A percentile compares a stretch with the other conserved stretches of the same genome.
These are phyloP conservation scores for Caenorhabditis sp. DNA, from an alignment of 2,888 invertebrate species.

Conservation along the genomic window DNA sequence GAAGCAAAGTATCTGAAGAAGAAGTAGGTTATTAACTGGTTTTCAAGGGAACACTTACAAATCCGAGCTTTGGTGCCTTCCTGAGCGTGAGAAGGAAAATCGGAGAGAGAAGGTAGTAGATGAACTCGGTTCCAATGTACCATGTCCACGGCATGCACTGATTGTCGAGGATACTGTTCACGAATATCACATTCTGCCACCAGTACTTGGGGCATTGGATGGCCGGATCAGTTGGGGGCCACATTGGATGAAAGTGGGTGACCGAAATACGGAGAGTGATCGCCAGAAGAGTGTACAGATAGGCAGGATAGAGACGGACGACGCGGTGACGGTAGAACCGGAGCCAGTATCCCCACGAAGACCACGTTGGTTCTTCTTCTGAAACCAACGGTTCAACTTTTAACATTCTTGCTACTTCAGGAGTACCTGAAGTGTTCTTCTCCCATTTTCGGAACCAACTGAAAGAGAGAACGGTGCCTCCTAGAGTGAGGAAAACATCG, in stretches of 20 bases:
- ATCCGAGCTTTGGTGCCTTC: slow-evolving; percentile 69
- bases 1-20: slow-evolving; percentile 61
- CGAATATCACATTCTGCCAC: slow-evolving; percentile 73
- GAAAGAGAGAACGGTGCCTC: slow-evolving; percentile 76
- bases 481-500: slow-evolving; percentile 76
- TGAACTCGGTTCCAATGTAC: slow-evolving; percentile 79
- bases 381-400: too few species aligned
- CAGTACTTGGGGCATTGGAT: slow-evolving; percentile 78
- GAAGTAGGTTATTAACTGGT: background rate
- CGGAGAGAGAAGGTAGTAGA: slow-evolving; percentile 78
- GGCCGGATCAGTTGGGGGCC: slow-evolving; percentile 78
- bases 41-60: slow-evolving; percentile 59
- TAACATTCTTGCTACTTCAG: background rate
- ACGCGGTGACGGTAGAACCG: slow-evolving; percentile 78
- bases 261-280: slow-evolving; percentile 75
- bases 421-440: slow-evolving; percentile 76
- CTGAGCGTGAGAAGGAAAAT: slow-evolving; percentile 76
- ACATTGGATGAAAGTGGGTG: slow-evolving; percentile 78
- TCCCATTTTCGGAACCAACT: slow-evolving; percentile 78
- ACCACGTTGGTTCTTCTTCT: slow-evolving; percentile 77
- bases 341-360: slow-evolving; percentile 77
- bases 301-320: slow-evolving; percentile 78
- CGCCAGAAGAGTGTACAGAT: slow-evolving; percentile 76
- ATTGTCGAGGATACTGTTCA: slow-evolving; percentile 74
- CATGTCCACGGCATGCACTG: slow-evolving; percentile 79